A percentile compares a stretch with the other conserved stretches of the same genome.
Conservation (phyloP, 2,113 vertebrate genomes). For the Montifringilla adamsi region DNA sequence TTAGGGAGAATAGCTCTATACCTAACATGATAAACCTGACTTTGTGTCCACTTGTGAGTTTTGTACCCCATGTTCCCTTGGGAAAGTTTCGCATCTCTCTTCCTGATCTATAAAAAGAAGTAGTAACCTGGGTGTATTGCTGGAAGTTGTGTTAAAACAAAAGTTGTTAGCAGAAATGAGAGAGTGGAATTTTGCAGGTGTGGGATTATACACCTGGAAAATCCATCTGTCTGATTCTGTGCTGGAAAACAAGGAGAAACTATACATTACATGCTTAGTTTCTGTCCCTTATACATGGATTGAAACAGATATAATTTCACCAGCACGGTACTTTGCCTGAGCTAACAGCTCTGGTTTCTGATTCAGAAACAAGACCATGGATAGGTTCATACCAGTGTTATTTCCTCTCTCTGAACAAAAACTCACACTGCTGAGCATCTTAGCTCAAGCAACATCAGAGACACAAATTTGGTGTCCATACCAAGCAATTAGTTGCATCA, state of each 20-base stretch:
- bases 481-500: not conserved
- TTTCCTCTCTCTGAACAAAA: not conserved
- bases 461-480: not conserved
- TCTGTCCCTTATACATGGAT: not conserved
- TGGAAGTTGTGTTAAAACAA: not conserved
- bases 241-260: not conserved
- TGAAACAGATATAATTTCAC: not conserved
- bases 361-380: not conserved
- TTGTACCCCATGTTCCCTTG: not conserved
- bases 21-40: not conserved
- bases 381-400: not conserved
- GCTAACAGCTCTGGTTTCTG: not conserved
- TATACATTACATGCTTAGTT: not conserved
- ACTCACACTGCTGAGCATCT: not conserved
- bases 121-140: not conserved
- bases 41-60: not conserved
- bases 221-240: not conserved
- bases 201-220: fast-evolving
- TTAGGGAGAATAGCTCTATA: not conserved
- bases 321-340: not conserved
- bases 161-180: not conserved
- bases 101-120: not conserved
- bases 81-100: not conserved
- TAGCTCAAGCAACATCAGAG: not conserved
- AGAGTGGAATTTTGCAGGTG: not conserved